Base-by-base conservation (phyloP, 1,140 invertebrate genomes). In the Arion vulgaris region DNA sequence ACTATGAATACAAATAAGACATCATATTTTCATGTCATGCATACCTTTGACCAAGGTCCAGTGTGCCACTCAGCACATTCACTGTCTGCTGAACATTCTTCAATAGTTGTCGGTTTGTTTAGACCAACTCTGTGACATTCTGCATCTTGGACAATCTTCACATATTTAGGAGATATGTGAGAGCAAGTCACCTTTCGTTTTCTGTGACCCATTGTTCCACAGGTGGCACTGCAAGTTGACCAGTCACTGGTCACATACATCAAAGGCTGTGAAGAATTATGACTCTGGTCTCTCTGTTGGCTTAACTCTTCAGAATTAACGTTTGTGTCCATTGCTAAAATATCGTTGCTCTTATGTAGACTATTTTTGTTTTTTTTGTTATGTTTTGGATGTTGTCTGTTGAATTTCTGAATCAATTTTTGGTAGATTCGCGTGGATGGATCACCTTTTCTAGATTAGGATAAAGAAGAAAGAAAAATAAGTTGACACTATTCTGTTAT, bases 41-140 rank as follows among this genome's bases (percentile, higher is more conserved):
- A 34, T 32, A 75, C 73, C 73, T 75, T 51, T n/a, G 73, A 49
- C 73, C 73, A 75, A 2, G 39, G 39, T 51, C 73, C 73, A 1
- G 38, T 4, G 1, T 34, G 73, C 73, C 73, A 75, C 5, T 0
- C 26, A 23, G 73, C 73, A 51, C 73, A 75, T 5, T n/a, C 0
- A 26, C 53, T 23, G 4, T 36, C 23, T 17, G 19, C 28, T 5
- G 62, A 57, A 49, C 73, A 75, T 51, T 34, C 39, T 51, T 45
- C 39, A 0, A 34, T 32, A 51, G 45, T 28, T 34, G n/a, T 45
- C 15, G 73, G 73, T 28, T 75, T 75, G 45, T 49, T 26, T n/a
- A 75, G 13, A 1, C 41, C 73, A 4, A 28, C 49, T 32, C n/a
- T 1, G 1, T 51, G 39, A 34, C 73, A 75, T 51, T 75, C 73